Base-by-base conservation (phyloP, 2,888 invertebrate genomes). In the Pachymerium ferrugineum region DNA sequence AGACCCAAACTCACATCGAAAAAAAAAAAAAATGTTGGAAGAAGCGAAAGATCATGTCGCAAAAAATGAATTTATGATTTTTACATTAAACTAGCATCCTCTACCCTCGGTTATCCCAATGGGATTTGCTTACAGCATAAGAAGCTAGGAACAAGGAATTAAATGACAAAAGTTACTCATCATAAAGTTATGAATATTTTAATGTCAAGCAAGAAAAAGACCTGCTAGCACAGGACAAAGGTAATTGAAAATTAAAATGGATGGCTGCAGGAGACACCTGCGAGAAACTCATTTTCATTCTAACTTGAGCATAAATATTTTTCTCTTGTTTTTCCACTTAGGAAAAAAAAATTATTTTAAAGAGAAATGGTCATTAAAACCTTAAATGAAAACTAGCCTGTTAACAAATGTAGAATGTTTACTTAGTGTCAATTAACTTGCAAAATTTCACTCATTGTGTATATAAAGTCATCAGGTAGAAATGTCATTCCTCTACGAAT, bases 141-240 rank as follows among this genome's bases (percentile, higher is more conserved):
- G 62, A 22, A 28, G n/a, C n/a, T 14, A 25, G 28, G 47, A 62
- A 62, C 8, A 1, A 28, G 62, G 62, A 62, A 62, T 62, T 62
- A 62, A 62, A 22, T 54, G 47, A 19, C 47, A 54, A 54, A 54
- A n/a, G 47, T 54, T 54, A 54, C 47, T 54, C 47, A 22, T 62
- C 62, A 62, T 38, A 22, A 25, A 62, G 28, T 28, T n/a, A 62
- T 62, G 62, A 62, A 62, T 62, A 62, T 62, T 12, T 62, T 62
- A 62, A 62, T 14, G 6, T 28, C 14, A 62, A 62, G 10, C 14
- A 62, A 22, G 28, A 62, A 54, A 19, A 38, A 38, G 16, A 16
- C 38, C 38, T 38, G 14, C 38, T 2, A 38, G 38, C 38, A 38
- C 38, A 38, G n/a, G 38, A 38, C 38, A 38, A n/a, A 38, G 25